phyloP scores from a whole-genome alignment of 2,888 invertebrate genomes.

The Mechanitis mazaeus region DNA sequence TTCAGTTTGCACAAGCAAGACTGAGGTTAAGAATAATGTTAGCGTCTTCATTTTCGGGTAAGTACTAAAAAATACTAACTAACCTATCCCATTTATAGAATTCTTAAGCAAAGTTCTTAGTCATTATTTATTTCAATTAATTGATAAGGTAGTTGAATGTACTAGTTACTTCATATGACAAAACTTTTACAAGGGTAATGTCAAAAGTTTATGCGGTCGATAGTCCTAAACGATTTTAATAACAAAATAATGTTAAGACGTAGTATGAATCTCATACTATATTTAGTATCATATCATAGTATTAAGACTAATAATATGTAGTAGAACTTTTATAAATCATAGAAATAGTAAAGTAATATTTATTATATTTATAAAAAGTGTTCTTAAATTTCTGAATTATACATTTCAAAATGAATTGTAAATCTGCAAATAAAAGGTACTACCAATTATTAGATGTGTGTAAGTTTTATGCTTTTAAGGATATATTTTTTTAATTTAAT shows the following conservation, averaged over 20 bases:
- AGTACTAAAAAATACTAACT: constrained; percentile 20
- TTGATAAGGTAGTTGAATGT: constrained; percentile 53
- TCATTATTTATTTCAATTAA: constrained; percentile 41
- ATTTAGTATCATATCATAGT: too few species aligned
- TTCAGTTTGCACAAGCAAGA: constrained; percentile 34
- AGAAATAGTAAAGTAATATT: too few species aligned
- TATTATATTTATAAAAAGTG: too few species aligned
- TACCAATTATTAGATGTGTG: too few species aligned
- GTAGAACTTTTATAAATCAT: too few species aligned
- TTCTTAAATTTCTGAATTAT: too few species aligned
- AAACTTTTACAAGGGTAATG: constrained; percentile 29
- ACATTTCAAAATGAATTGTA: too few species aligned
- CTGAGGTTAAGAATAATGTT: constrained; percentile 39
- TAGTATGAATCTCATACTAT: background rate
- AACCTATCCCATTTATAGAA: constrained; percentile 27
- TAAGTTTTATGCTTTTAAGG: too few species aligned
- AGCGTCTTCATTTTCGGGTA: constrained; percentile 49
- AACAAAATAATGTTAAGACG: constrained; percentile 3
- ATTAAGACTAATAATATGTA: background rate
- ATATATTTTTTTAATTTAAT: too few species aligned
- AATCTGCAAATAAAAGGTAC: too few species aligned
- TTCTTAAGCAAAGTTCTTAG: constrained; percentile 32
- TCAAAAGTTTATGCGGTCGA: constrained; percentile 39
- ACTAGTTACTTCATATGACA: constrained; percentile 30
- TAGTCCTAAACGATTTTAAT: constrained; percentile 27